These are phyloP conservation scores for Melanostoma scalare DNA, from an alignment of 2,888 invertebrate genomes.

Conservation along the genomic window DNA sequence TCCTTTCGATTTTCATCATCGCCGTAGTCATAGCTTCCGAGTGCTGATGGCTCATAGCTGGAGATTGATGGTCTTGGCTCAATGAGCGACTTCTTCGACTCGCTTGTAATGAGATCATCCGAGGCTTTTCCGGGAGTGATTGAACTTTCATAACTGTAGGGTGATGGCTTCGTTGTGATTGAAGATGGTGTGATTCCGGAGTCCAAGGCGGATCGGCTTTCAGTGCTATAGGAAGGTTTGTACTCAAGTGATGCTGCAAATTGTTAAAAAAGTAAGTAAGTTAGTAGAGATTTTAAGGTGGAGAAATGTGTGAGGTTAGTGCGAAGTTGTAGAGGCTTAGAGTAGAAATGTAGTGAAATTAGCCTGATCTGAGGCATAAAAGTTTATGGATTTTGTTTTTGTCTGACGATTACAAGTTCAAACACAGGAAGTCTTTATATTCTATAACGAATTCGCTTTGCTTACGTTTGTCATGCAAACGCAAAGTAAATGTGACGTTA, in stretches of 20 bases:
- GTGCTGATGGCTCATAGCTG: conserved; percentile 56
- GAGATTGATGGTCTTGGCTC: conserved; percentile 67
- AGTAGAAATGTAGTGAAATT: no score
- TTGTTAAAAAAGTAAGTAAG: not conserved
- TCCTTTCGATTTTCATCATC: conserved; percentile 82
- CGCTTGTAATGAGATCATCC: conserved; percentile 73
- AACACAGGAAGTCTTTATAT: no score
- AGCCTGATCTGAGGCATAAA: no score
- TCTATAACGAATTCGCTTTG: no score
- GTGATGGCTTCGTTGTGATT: conserved; percentile 72
- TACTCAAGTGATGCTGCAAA: conserved; percentile 81
- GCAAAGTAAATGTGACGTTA: no score
- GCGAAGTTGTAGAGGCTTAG: no score
- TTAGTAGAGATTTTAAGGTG: not conserved
- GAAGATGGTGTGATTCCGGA: conserved; percentile 68
- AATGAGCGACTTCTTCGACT: conserved; percentile 71
- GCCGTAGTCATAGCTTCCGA: conserved; percentile 76
- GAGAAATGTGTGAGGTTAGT: not conserved
- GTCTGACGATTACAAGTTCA: no score
- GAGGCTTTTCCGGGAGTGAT: conserved; percentile 63
- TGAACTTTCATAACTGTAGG: conserved; percentile 75
- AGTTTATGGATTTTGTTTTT: no score
- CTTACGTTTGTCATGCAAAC: no score
- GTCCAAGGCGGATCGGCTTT: conserved; percentile 76
- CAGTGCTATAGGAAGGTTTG: conserved; percentile 80